Evolutionary conservation across 2,888 invertebrate species (phyloP), one percentile per base, ranked within the genome.

Genomic region (Clistopyga incitator): DNA sequence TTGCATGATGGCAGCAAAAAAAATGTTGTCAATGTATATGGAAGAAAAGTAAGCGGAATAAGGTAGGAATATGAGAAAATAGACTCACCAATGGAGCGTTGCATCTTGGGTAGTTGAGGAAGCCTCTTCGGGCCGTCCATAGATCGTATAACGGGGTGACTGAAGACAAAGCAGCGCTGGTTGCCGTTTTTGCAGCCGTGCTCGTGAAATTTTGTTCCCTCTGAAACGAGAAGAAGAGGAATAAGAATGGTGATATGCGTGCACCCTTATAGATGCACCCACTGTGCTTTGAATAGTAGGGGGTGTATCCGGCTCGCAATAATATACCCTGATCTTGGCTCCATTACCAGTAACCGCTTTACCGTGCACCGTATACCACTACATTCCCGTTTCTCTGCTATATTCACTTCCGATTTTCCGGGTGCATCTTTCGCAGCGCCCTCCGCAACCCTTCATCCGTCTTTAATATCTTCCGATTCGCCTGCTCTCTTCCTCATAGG

Each of bases 301-400:
- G 42, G 25, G 50, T 18, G 38, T 70, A 64, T 64, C 64, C 64
- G 64, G 64, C 64, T 23, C 34, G 59, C 68, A 77, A 77, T 65
- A 75, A 52, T 85, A 87, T 86, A 87, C 83, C 87, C 87, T 85
- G 87, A 88, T 88, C 86, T 85, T 61, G 84, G 84, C 84, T 84
- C 82, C 61, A 77, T 68, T 68, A 77, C 68, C 47, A 68, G 56
- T n/a, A 59, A 68, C 68, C 77, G 45, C 42, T 68, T 25, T 59
- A 68, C 67, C 77, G 25, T 54, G 25, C 56, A 45, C 1, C n/a
- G n/a, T 52, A 15, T 42, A 64, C 38, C 13, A 15, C 13, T 67
- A 47, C 59, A 68, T 59, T n/a, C 45, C 2, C 29, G 10, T 47
- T 68, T 47, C 56, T 54, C 13, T 25, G 61, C 52, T 71, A 54